These are phyloP conservation scores for Tympanuchus pallidicinctus DNA, from an alignment of 2,113 vertebrate species.

Conservation along the genomic window DNA sequence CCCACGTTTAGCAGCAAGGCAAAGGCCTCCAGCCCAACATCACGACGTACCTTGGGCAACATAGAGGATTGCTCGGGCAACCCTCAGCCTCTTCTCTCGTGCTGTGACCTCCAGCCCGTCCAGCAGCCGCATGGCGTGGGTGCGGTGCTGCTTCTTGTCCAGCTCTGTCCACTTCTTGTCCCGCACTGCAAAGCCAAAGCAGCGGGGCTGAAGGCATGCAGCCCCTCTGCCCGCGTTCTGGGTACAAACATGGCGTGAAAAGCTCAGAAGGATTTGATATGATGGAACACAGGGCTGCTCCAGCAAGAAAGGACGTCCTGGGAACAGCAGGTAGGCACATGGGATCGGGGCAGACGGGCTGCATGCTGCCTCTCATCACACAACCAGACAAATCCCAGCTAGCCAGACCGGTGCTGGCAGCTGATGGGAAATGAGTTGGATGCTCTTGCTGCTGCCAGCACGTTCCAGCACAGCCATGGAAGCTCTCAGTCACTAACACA, in stretches of 20 bases:
- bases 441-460: background rate
- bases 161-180: slow-evolving; percentile 92
- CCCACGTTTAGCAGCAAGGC: background rate
- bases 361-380: background rate
- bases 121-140: slow-evolving; percentile 93
- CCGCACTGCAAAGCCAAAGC: slow-evolving; percentile 78
- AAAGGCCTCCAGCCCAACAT: background rate
- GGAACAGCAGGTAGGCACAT: fast-evolving
- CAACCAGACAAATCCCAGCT: background rate
- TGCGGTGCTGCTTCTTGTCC: slow-evolving; percentile 86
- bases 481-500: background rate
- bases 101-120: slow-evolving; percentile 93
- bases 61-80: slow-evolving; percentile 93
- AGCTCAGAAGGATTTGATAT: background rate
- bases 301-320: background rate
- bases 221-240: too few species aligned
- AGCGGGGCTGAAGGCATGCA: background rate
- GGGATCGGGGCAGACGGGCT: fast-evolving
- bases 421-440: background rate
- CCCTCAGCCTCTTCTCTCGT: slow-evolving; percentile 89
- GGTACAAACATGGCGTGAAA: fast-evolving
- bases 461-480: background rate
- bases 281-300: background rate
- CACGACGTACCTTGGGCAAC: slow-evolving; percentile 88
- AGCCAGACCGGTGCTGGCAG: background rate